phyloP scores from a whole-genome alignment of 2,888 invertebrate genomes.

The Philereme transversata region DNA sequence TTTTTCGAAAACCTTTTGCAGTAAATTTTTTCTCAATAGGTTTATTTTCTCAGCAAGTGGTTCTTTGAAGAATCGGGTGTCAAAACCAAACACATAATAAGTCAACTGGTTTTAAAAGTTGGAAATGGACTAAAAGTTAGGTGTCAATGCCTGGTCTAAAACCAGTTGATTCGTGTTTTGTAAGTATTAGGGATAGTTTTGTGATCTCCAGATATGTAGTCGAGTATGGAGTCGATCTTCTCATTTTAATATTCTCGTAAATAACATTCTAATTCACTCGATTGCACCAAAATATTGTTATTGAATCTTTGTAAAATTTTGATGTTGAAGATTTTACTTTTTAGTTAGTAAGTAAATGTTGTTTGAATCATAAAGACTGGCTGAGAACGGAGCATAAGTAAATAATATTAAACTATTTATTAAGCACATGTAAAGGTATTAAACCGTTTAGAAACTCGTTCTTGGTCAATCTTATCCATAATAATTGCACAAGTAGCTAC shows the following conservation, averaged over 20 bases:
- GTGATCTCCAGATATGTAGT: conserved; percentile 76
- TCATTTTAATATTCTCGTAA: conserved; percentile 47
- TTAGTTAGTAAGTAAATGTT: neutral
- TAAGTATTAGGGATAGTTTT: conserved; percentile 69
- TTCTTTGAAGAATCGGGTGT: neutral
- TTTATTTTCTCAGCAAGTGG: too few relatives aligned
- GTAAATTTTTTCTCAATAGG: too few relatives aligned
- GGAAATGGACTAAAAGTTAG: conserved; percentile 14
- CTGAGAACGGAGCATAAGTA: neutral
- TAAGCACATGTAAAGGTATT: neutral
- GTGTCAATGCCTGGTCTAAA: conserved; percentile 8
- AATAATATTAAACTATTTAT: neutral
- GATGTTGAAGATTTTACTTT: neutral
- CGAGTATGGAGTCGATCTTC: conserved; percentile 65
- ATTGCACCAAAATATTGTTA: conserved; percentile 38
- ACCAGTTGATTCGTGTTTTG: conserved; percentile 27
- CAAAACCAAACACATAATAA: neutral
- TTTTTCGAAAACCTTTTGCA: too few relatives aligned
- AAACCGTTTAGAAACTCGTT: neutral
- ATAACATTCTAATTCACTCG: conserved; percentile 25
- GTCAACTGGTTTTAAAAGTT: neutral
- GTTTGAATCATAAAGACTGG: neutral
- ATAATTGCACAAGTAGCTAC: neutral
- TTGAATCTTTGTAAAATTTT: neutral
- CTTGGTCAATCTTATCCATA: neutral